phyloP scores from a whole-genome alignment of 2,888 invertebrate genomes.

The Watsonalla binaria region DNA sequence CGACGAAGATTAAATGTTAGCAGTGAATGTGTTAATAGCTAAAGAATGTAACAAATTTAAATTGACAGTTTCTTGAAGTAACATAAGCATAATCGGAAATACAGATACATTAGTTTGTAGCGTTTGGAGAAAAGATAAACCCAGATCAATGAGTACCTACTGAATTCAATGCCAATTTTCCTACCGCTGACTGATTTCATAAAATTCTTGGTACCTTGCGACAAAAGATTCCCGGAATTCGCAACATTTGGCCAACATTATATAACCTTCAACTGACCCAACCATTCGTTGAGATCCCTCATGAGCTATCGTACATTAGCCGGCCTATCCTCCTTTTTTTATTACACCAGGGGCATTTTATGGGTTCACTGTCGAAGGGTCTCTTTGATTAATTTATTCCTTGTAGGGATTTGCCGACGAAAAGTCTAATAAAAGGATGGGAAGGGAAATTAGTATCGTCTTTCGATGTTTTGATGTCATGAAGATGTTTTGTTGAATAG shows the following conservation, averaged over 20 bases:
- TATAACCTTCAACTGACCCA: constrained; percentile 42
- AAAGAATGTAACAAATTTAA: too few species aligned
- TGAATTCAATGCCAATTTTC: background rate
- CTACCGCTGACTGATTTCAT: background rate
- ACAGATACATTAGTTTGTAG: too few species aligned
- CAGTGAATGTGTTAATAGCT: too few species aligned
- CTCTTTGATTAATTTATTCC: constrained; percentile 26
- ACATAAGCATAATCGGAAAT: too few species aligned
- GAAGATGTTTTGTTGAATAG: background rate
- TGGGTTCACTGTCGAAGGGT: constrained; percentile 20
- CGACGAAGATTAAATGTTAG: too few species aligned
- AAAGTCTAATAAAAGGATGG: constrained; percentile 5
- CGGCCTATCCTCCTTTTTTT: constrained; percentile 16
- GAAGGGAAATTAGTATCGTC: constrained; percentile 1
- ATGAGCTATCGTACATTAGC: constrained; percentile 19
- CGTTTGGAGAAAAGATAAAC: too few species aligned
- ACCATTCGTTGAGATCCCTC: constrained; percentile 30
- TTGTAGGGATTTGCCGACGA: constrained; percentile 10
- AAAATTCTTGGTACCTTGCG: background rate
- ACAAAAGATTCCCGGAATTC: background rate
- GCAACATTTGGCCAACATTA: constrained; percentile 39
- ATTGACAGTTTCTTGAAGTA: too few species aligned
- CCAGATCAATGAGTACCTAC: background rate
- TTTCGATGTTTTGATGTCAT: background rate
- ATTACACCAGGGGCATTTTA: constrained; percentile 26